Base-by-base conservation (phyloP, 2,113 vertebrate species). In the Sisor rabdophorus region DNA sequence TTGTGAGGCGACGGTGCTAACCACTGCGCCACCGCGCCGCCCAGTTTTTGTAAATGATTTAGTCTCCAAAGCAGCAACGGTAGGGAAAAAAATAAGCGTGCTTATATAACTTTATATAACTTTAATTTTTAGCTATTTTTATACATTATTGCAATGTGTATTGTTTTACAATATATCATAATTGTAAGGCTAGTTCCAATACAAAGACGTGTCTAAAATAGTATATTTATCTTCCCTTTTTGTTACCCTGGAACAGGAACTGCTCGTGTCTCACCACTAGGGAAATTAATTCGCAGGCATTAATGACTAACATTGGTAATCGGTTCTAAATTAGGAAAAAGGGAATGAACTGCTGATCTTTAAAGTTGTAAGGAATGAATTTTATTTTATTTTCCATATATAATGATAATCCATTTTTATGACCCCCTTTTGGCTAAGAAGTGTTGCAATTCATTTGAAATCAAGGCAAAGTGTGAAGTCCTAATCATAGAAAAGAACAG, bases 401-500 rank as follows among this genome's bases (percentile, higher is more conserved):
- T 28, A 40, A 63, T 75, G 36, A 50, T 40, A 40, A 55, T 24
- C 26, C 24, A 55, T 75, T 75, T 75, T 52, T 24, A 53, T 64
- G 11, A 17, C n/a, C 32, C 60, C 9, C 22, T 11, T 48, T 32
- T 44, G 36, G 11, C 19, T 36, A 44, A 40, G 36, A 13, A 64
- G 22, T 67, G 11, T 15, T 65, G 36, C 20, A 24, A 24, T 24
- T 47, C 13, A 47, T 44, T 10, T 24, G 44, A 68, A 65, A 65
- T 47, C n/a, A 65, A 24, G 63, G 63, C 13, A 50, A 26, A 11
- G 22, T 26, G 7, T 26, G 44, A 24, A 17, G 9, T 75, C 36
- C 52, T 65, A 28, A 40, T 76, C 61, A 67, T 32, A 40, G n/a
- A 4, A 28, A 56, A 67, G 53, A 56, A 58, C 10, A 48, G 68